Base-by-base conservation (phyloP, 2,888 invertebrate species). In the Epiblema foenella region DNA sequence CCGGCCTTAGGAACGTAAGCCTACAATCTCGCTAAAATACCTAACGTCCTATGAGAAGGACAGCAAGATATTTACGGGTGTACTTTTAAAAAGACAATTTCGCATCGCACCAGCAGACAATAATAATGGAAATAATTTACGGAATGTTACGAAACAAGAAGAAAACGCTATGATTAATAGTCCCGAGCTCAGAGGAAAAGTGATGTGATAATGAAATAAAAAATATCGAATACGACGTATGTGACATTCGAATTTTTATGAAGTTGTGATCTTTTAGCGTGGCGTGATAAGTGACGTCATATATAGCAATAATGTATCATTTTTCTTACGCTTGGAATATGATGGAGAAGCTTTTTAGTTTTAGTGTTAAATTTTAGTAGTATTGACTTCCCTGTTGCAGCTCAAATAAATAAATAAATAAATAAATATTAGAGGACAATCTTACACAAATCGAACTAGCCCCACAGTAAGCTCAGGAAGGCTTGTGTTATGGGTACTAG, bases 101-200 rank as follows among this genome's bases (percentile, higher is more conserved):
- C 51, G 33, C 20, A 18, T 52, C 12, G 18, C 33, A 10, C 39
- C 46, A 51, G 29, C 29, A 56, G 54, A 70, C 65, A 60, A 70
- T 70, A 69, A 63, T 58, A 69, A 64, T 51, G 37, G 59, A 66
- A 59, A 65, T 70, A 70, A 70, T 70, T 70, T 70, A 70, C 70
- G 54, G 24, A 59, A 66, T 70, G 65, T 54, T 54, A 42, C 60
- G 46, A 65, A 70, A 65, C 59, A 60, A 70, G 65, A 65, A 65
- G 64, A 51, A 66, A 70, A 59, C 52, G 33, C 9, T 54, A 66
- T 70, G 70, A 70, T 70, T 70, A 70, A 70, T 70, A 66, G 70
- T 17, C 10, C 17, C n/a, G 37, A 18, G 52, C 46, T 64, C 70
- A 37, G 20, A 11, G 64, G 64, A 20, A 33, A 37, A 64, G 64